phyloP scores from a whole-genome alignment of 2,113 vertebrate genomes.

The Pterocles burchelli region DNA sequence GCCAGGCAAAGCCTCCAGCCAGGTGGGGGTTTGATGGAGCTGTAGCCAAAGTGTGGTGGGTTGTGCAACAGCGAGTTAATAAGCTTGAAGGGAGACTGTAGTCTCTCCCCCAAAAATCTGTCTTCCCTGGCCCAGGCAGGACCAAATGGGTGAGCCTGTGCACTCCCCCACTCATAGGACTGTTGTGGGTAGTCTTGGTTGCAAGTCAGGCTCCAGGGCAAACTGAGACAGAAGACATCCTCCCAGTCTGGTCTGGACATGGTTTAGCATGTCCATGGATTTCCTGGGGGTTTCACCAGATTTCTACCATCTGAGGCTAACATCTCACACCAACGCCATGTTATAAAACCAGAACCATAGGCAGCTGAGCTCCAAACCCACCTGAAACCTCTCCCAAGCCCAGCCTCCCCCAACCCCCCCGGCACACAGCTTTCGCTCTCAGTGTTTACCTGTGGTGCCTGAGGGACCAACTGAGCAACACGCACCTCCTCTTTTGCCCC shows the following conservation, averaged over 20 bases:
- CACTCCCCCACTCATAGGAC: neutral
- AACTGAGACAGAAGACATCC: neutral
- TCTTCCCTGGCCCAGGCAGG: neutral
- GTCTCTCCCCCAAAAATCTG: neutral
- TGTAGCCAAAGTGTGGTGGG: neutral
- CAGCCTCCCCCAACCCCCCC: neutral
- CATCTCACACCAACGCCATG: fast-evolving
- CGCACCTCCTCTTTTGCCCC: neutral
- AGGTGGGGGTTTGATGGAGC: neutral
- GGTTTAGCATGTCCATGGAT: neutral
- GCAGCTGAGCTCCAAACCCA: neutral
- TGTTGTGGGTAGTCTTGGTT: neutral
- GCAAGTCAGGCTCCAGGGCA: neutral
- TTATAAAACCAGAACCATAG: neutral
- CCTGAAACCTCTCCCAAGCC: fast-evolving
- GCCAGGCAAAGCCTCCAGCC: neutral
- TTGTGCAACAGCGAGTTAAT: neutral
- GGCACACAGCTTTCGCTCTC: neutral
- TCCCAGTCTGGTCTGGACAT: neutral
- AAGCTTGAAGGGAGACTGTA: neutral
- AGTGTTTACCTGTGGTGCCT: fast-evolving
- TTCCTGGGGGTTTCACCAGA: neutral
- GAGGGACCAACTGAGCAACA: neutral
- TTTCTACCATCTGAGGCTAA: neutral
- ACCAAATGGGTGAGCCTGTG: neutral